A percentile compares a stretch with the other conserved stretches of the same genome.
Conservation (phyloP, 2,888 invertebrate species). For the Doris montereyensis region DNA sequence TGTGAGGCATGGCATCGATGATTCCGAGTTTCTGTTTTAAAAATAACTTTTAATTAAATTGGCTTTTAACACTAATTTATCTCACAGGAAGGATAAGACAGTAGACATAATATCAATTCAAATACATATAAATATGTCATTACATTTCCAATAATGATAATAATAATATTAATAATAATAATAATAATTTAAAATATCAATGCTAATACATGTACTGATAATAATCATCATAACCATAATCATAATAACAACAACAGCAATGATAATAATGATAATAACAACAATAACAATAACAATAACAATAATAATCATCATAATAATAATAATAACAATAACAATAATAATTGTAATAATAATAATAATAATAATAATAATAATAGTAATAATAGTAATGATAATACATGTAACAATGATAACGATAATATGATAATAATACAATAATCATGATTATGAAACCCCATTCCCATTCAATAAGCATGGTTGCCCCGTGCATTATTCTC, state of each 20-base stretch:
- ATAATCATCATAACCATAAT: neutral
- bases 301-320: neutral
- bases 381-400: neutral
- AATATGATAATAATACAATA: no score
- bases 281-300: neutral
- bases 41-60: no score
- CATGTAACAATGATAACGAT: neutral
- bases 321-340: neutral
- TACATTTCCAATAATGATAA: neutral
- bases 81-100: no score
- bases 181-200: neutral
- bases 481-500: no score
- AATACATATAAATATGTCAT: no score
- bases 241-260: neutral
- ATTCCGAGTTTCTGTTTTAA: no score
- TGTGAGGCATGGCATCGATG: no score
- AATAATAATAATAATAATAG: neutral
- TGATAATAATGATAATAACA: neutral
- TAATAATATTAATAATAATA: neutral
- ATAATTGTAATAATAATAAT: neutral
- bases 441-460: neutral
- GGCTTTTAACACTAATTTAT: no score
- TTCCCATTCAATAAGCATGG: no score
- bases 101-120: no score
- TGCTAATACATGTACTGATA: neutral